Conservation (phyloP, 2,797 vertebrate genomes). For the Nasua narica region DNA sequence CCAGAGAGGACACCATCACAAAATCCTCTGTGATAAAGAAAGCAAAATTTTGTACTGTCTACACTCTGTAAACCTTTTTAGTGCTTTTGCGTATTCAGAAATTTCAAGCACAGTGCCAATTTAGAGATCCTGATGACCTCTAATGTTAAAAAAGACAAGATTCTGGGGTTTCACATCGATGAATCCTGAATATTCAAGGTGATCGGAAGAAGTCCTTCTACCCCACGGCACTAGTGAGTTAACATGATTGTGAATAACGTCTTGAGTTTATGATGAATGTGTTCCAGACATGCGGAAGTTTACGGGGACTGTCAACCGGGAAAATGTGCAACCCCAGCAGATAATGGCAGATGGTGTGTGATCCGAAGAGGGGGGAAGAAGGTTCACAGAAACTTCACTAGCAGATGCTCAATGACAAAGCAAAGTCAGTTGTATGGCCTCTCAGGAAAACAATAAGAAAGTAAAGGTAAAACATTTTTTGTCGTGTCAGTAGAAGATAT, state of each 20-base stretch:
- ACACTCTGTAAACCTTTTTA: neutral
- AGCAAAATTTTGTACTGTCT: neutral
- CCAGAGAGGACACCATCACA: neutral
- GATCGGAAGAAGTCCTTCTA: neutral
- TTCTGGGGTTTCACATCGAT: neutral
- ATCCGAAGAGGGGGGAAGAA: neutral
- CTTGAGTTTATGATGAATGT: conserved; percentile 58
- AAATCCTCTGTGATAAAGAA: neutral
- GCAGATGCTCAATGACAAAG: conserved; percentile 69
- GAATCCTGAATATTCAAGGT: neutral
- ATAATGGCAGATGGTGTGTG: conserved; percentile 53
- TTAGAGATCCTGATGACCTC: neutral
- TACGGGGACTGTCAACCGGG: conserved; percentile 41
- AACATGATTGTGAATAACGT: conserved; percentile 13
- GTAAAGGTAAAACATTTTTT: conserved; percentile 50
- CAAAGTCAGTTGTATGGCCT: conserved; percentile 33
- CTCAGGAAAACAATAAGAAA: conserved; percentile 41
- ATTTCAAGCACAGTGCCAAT: neutral
- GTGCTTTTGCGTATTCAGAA: neutral
- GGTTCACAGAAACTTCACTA: neutral
- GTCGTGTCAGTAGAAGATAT: conserved; percentile 60
- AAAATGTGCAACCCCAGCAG: conserved; percentile 64
- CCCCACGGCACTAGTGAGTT: neutral
- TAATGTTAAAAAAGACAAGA: neutral
- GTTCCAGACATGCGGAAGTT: conserved; percentile 23